phyloP scores from a whole-genome alignment of 2,888 invertebrate species.

The Mechanitis mazaeus region DNA sequence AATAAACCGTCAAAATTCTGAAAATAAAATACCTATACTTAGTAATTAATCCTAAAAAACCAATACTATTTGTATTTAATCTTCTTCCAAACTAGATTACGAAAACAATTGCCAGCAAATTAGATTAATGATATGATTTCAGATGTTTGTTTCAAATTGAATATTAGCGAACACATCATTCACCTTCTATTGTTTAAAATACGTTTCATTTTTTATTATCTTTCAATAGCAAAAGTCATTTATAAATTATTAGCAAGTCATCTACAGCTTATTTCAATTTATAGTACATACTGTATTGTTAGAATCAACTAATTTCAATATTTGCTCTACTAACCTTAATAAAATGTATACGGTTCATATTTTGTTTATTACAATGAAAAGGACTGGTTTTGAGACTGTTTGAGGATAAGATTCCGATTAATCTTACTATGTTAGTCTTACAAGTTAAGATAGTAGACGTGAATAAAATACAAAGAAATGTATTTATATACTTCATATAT shows the following conservation, averaged over 20 bases:
- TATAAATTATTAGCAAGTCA: slow-evolving; percentile 44
- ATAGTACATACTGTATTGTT: slow-evolving; percentile 29
- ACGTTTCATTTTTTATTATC: slow-evolving; percentile 11
- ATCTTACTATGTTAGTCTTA: slow-evolving; percentile 15
- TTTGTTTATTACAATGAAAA: slow-evolving; percentile 42
- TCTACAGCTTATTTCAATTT: slow-evolving; percentile 40
- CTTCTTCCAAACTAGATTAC: too few species aligned
- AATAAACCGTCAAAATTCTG: not conserved
- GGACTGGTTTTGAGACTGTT: slow-evolving; percentile 18
- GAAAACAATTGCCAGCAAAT: too few species aligned
- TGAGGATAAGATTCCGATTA: slow-evolving; percentile 21
- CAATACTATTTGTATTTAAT: too few species aligned
- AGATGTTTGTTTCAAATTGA: slow-evolving; percentile 6
- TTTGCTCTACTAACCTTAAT: slow-evolving; percentile 56
- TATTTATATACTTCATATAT: not conserved
- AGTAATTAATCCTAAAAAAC: not conserved
- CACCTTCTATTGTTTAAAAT: slow-evolving; percentile 13
- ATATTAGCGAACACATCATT: slow-evolving; percentile 8
- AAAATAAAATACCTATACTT: not conserved
- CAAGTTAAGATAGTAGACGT: slow-evolving; percentile 13
- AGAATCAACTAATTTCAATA: slow-evolving; percentile 39
- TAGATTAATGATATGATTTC: not conserved
- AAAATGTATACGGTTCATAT: slow-evolving; percentile 40
- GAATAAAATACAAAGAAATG: not conserved
- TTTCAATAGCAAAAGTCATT: slow-evolving; percentile 17